phyloP scores from a whole-genome alignment of 2,113 vertebrate species.

The Nerophis lumbriciformis region DNA sequence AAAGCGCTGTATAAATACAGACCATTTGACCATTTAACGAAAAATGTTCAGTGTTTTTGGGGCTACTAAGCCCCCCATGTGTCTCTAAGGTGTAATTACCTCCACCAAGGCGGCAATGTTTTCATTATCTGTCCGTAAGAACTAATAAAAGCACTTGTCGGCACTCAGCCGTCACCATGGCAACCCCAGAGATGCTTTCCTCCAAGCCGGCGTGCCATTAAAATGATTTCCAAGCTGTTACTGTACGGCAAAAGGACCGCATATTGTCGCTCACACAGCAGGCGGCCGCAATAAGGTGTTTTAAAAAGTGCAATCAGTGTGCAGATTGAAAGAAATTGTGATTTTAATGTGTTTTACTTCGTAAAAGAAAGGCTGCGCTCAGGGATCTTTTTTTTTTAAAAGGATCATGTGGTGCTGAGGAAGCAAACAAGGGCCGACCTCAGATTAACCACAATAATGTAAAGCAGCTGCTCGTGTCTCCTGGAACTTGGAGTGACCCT shows the following conservation, averaged over 20 bases:
- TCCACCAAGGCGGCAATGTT: not conserved
- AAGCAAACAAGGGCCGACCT: slow-evolving; percentile 36
- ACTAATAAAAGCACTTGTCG: no score
- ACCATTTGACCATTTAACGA: not conserved
- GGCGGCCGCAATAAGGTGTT: slow-evolving; percentile 25
- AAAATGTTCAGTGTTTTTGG: not conserved
- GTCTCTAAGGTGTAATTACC: not conserved
- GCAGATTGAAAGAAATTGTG: slow-evolving; percentile 17
- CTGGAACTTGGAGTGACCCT: slow-evolving; percentile 37
- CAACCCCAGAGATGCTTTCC: not conserved
- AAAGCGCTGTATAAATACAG: no score
- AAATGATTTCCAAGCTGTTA: not conserved
- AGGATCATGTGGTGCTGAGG: slow-evolving; percentile 28
- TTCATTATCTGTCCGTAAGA: not conserved
- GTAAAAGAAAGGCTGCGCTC: slow-evolving; percentile 5
- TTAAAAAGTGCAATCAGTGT: slow-evolving; percentile 18
- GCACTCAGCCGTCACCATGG: not conserved
- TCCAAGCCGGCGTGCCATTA: not conserved
- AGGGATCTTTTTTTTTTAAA: slow-evolving; percentile 9
- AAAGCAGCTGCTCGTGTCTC: slow-evolving; percentile 46
- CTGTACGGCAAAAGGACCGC: not conserved
- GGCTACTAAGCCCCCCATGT: not conserved
- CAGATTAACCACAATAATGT: slow-evolving; percentile 44
- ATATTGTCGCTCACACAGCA: slow-evolving; percentile 10
- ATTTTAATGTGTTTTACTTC: slow-evolving; percentile 24